phyloP scores from a whole-genome alignment of 2,113 vertebrate species.

The Cygnus atratus region DNA sequence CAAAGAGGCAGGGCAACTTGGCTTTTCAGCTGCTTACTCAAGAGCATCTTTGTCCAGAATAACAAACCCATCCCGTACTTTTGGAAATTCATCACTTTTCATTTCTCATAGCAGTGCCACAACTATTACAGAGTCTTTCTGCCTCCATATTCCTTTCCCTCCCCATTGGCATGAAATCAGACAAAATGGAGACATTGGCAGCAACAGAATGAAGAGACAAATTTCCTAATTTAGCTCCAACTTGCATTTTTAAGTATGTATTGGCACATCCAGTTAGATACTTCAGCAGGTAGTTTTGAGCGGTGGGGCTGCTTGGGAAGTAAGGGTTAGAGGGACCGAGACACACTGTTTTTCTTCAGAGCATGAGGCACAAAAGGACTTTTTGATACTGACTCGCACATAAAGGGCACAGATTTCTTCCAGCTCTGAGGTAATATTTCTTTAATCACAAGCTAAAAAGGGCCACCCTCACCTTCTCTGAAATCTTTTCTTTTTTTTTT shows the following conservation, averaged over 20 bases:
- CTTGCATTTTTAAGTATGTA: not conserved
- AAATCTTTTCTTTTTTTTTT: not conserved
- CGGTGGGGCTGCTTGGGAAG: not conserved
- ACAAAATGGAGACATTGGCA: not conserved
- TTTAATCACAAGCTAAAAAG: not conserved
- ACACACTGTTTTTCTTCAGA: not conserved
- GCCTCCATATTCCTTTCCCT: not conserved
- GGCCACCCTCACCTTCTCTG: not conserved
- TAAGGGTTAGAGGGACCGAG: not conserved
- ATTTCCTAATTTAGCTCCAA: not conserved
- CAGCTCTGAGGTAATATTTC: not conserved
- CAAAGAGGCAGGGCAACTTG: not conserved
- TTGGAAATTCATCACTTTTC: not conserved
- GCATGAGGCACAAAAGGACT: not conserved
- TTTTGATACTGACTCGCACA: not conserved
- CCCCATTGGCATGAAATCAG: not conserved
- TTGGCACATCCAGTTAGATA: not conserved
- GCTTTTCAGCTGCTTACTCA: conserved; percentile 21
- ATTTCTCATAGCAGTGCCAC: not conserved
- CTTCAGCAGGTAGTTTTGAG: not conserved
- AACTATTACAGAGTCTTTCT: not conserved
- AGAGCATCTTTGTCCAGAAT: not conserved
- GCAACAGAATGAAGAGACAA: not conserved
- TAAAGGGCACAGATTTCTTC: conserved; percentile 33
- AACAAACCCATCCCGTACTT: not conserved